These are phyloP conservation scores for Goniozus legneri DNA, from an alignment of 1,140 invertebrate species.

Conservation along the genomic window DNA sequence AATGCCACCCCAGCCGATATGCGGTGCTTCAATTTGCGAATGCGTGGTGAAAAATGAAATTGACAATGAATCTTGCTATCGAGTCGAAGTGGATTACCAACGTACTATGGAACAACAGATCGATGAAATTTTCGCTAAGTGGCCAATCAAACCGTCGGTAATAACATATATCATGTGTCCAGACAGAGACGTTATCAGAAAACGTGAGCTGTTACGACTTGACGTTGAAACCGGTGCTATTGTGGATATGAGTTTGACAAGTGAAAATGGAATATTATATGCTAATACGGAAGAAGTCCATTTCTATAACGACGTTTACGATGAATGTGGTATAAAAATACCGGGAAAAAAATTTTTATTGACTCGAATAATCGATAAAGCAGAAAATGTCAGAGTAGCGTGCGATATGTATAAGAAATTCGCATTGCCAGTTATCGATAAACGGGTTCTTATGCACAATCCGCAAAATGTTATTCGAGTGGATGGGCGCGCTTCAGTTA, in stretches of 20 bases:
- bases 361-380: not conserved
- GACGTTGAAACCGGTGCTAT: slow-evolving; percentile 41
- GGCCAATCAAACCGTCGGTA: slow-evolving; percentile 49
- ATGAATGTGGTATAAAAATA: no score
- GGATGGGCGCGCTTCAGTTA: slow-evolving; percentile 51
- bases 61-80: no score
- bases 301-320: no score
- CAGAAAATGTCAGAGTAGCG: slow-evolving; percentile 5
- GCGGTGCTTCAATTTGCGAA: no score
- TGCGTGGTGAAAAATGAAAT: no score
- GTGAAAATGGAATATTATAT: not conserved
- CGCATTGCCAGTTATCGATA: slow-evolving; percentile 48
- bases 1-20: no score
- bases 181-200: slow-evolving; percentile 52
- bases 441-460: slow-evolving; percentile 51
- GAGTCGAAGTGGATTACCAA: no score
- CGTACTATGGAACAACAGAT: slow-evolving; percentile 15
- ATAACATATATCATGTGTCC: slow-evolving; percentile 57
- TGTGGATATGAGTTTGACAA: slow-evolving; percentile 19
- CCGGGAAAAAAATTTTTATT: slow-evolving; percentile 11
- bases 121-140: slow-evolving; percentile 28
- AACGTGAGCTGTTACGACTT: slow-evolving; percentile 46
- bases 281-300: no score
- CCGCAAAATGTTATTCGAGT: slow-evolving; percentile 56
- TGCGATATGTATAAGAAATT: slow-evolving; percentile 28